phyloP scores from a whole-genome alignment of 2,888 invertebrate species.

The Tuberolachnus salignus region DNA sequence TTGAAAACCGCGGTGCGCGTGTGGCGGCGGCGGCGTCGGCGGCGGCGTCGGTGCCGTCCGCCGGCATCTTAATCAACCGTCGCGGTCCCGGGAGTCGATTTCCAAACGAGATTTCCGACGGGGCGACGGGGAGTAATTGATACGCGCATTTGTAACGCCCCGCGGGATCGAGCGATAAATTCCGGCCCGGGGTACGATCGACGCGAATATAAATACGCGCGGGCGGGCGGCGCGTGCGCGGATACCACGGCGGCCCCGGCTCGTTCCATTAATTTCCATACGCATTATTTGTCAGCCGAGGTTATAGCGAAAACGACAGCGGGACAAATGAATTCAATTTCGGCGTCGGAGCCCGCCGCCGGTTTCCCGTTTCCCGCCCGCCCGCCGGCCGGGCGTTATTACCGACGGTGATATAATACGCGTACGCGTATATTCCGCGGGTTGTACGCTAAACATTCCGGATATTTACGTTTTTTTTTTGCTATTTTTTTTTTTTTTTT shows the following conservation, averaged over 20 bases:
- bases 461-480: no score
- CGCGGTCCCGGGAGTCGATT: slow-evolving; percentile 6
- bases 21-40: no score
- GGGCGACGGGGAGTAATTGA: slow-evolving; percentile 24
- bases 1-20: no score
- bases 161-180: slow-evolving; percentile 26
- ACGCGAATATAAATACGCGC: slow-evolving; percentile 26
- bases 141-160: slow-evolving; percentile 43
- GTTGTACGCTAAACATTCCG: no score
- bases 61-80: no score
- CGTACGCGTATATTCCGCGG: background rate
- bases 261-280: slow-evolving; percentile 47
- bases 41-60: no score
- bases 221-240: no score
- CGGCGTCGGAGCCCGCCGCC: background rate
- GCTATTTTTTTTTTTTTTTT: no score
- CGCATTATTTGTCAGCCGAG: slow-evolving; percentile 43
- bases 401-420: background rate
- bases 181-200: slow-evolving; percentile 15
- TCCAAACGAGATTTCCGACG: slow-evolving; percentile 25
- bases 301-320: slow-evolving; percentile 43
- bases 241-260: background rate
- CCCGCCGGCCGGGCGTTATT: no score
- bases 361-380: no score
- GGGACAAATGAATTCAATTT: slow-evolving; percentile 47